Evolutionary conservation across 2,888 invertebrate genomes (phyloP).

Genomic region (Plusia festucae): DNA sequence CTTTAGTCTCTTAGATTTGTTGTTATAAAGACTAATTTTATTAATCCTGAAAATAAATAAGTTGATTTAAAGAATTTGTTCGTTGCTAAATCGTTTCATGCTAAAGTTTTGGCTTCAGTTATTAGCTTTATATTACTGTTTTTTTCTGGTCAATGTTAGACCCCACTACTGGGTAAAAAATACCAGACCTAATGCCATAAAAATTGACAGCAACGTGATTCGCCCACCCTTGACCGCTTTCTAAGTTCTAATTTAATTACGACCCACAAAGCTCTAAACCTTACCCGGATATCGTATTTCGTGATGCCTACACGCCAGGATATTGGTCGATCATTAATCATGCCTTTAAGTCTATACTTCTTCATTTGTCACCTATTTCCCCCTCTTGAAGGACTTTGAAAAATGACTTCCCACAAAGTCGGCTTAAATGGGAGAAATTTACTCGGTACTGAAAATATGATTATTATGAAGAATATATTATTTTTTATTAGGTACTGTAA

Average conservation of each 20-base stretch:
- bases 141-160: too few relatives aligned
- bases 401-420: constrained; percentile 73
- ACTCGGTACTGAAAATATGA: constrained; percentile 23
- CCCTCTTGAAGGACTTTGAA: constrained; percentile 78
- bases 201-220: too few relatives aligned
- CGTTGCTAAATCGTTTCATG: background rate
- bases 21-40: constrained; percentile 19
- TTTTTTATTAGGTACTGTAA: too few relatives aligned
- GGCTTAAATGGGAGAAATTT: constrained; percentile 31
- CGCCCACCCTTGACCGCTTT: too few relatives aligned
- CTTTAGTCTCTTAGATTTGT: constrained; percentile 19
- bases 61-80: background rate
- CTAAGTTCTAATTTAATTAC: constrained; percentile 1
- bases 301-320: constrained; percentile 55
- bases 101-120: background rate
- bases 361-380: constrained; percentile 82
- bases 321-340: constrained; percentile 76
- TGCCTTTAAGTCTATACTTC: constrained; percentile 72
- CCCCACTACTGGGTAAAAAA: too few relatives aligned
- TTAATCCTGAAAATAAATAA: constrained; percentile 1
- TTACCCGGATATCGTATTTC: constrained; percentile 37
- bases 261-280: background rate
- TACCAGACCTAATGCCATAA: too few relatives aligned
- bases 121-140: too few relatives aligned
- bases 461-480: too few relatives aligned